Percentiles rank a stretch among this genome's conserved stretches.
These are phyloP conservation scores for Eupithecia centaureata DNA, from an alignment of 2,888 invertebrate species.

Conservation along the genomic window DNA sequence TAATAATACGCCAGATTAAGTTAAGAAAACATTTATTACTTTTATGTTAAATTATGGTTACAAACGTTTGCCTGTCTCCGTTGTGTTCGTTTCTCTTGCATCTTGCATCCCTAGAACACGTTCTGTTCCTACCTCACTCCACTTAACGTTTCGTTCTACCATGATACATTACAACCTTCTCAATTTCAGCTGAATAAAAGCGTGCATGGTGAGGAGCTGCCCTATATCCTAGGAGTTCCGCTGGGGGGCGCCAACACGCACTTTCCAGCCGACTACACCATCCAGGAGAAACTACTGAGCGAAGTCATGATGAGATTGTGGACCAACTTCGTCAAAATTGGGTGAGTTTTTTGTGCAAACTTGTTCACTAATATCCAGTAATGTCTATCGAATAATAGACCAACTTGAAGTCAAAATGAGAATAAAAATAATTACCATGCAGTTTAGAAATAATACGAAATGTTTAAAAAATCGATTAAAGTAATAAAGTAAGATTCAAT, in stretches of 20 bases:
- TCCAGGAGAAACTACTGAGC: constrained; percentile 90
- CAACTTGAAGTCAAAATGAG: too few relatives aligned
- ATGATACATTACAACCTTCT: too few relatives aligned
- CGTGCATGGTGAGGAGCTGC: constrained; percentile 93
- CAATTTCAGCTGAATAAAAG: constrained; percentile 86
- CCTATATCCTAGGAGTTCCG: constrained; percentile 94
- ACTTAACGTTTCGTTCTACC: too few relatives aligned
- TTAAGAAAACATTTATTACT: too few relatives aligned
- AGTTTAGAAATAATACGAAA: not conserved
- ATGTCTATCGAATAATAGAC: too few relatives aligned
- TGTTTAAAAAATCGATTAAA: not conserved
- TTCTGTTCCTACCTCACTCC: too few relatives aligned
- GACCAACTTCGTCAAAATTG: constrained; percentile 95
- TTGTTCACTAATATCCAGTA: too few relatives aligned
- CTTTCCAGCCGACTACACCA: constrained; percentile 89
- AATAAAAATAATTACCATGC: not conserved
- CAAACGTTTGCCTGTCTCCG: too few relatives aligned
- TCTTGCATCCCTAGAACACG: too few relatives aligned
- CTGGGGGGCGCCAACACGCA: constrained; percentile 88
- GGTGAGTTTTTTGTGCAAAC: constrained; percentile 88
- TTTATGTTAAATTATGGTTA: too few relatives aligned
- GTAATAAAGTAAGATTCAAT: not conserved
- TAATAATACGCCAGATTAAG: too few relatives aligned
- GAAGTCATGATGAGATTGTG: constrained; percentile 95
- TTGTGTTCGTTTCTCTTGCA: too few relatives aligned